Conservation (phyloP, 2,113 vertebrate genomes). For the Kryptolebias marmoratus region DNA sequence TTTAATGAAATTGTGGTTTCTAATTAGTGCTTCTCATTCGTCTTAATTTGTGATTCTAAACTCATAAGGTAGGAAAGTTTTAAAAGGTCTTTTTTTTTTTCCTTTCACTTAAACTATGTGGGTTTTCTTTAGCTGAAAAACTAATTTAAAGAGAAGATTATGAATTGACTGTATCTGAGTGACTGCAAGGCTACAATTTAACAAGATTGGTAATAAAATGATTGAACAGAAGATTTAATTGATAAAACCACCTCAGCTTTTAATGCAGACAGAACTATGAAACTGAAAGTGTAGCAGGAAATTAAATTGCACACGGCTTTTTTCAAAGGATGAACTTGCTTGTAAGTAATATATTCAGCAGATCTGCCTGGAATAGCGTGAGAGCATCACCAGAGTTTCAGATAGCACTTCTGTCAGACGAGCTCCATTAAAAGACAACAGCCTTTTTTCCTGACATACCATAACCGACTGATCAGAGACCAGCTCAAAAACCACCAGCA, state of each 20-base stretch:
- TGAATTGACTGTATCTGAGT: not conserved
- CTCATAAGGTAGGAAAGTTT: constrained; percentile 1
- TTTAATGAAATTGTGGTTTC: too few relatives aligned
- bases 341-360: not conserved
- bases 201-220: not conserved
- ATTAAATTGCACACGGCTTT: not conserved
- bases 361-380: not conserved
- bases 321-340: constrained; percentile 16
- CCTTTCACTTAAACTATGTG: constrained; percentile 18
- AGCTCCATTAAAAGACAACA: constrained; percentile 39
- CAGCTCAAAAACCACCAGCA: not conserved
- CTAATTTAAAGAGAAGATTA: not conserved
- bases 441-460: constrained; percentile 15
- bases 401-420: constrained; percentile 7
- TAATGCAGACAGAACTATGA: not conserved
- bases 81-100: constrained; percentile 4
- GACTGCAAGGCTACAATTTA: not conserved
- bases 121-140: constrained; percentile 13
- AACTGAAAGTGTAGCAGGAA: constrained; percentile 3
- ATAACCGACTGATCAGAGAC: constrained; percentile 25
- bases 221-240: not conserved
- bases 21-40: too few relatives aligned
- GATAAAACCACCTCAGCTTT: not conserved
- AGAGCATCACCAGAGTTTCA: not conserved
- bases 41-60: too few relatives aligned